Base-by-base conservation (phyloP, 1,140 invertebrate species). In the Holcopasites calliopsidis region DNA sequence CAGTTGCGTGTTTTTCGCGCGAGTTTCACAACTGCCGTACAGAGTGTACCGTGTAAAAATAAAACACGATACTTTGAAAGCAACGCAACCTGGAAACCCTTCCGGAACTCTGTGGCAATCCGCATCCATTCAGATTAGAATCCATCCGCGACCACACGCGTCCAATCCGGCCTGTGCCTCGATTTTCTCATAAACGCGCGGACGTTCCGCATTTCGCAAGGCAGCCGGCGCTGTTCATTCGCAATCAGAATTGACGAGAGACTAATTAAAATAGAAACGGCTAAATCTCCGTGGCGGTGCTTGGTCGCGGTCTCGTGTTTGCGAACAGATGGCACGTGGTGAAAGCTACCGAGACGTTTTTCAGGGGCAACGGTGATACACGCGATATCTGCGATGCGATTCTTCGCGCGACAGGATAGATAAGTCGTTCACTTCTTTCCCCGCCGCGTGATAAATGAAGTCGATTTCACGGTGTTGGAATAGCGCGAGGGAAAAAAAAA, bases 251-350 rank as follows among this genome's bases (percentile, higher is more conserved):
- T 66, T 38, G 64, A 66, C 57, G 21, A 18, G 13, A 31, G 21
- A 61, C n/a, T 31, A 33, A 73, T 65, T 65, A 33, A 42, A 55
- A 55, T 3, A 65, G 55, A 66, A 73, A 66, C 16, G 5, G 16
- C 35, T 26, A 49, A n/a, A 60, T 60, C 35, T 31, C 35, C 4
- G 35, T 16, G 10, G 23, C 18, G 31, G 18, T 21, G 35, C 16
- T 6, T 8, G n/a, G 21, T 8, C 38, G 40, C 21, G 26, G 33
- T 62, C 23, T 71, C 69, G 57, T 47, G 6, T n/a, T 10, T 13
- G 23, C 61, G 61, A 44, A 28, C 71, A 66, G 71, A 73, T 73
- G 71, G 60, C 28, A 66, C 61, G 49, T 38, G 61, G 71, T 73
- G 71, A 73, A 73, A 73, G 71, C 71, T 47, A 40, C 33, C 60